Conservation (phyloP, 2,797 vertebrate species). For the Lacerta bilineata region DNA sequence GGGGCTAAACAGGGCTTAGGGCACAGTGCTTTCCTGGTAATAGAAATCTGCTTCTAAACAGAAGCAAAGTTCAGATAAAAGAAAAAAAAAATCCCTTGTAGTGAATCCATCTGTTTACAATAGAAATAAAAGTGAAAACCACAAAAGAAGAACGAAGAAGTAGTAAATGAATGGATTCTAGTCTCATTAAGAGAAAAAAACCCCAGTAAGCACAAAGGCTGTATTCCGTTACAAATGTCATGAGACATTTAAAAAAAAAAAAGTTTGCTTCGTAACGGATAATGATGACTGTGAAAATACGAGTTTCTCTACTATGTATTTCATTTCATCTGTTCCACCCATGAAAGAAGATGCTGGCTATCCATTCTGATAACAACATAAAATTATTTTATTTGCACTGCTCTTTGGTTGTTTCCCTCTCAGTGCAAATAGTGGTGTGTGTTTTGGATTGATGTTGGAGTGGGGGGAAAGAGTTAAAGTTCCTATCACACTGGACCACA, state of each 20-base stretch:
- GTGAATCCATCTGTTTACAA: neutral
- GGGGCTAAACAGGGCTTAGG: conserved; percentile 50
- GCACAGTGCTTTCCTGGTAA: conserved; percentile 35
- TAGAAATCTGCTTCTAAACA: conserved; percentile 54
- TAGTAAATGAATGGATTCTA: conserved; percentile 11
- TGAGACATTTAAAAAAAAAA: too few species aligned
- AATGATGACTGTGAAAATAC: neutral
- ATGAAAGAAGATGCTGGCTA: neutral
- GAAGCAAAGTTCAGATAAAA: conserved; percentile 30
- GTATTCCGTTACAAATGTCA: neutral
- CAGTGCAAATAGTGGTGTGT: too few species aligned
- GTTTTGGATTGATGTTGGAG: neutral
- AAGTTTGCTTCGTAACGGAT: neutral
- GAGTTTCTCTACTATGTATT: neutral
- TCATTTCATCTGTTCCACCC: neutral
- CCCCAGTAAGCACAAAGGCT: neutral
- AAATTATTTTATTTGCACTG: neutral
- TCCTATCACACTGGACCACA: neutral
- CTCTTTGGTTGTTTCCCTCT: neutral
- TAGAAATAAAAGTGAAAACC: conserved; percentile 28
- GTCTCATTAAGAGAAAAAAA: too few species aligned
- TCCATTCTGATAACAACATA: neutral
- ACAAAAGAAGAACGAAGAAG: neutral
- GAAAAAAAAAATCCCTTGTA: conserved; percentile 28
- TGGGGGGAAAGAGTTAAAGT: neutral